These are phyloP conservation scores for Brachirus orientalis DNA, from an alignment of 2,113 vertebrate species.

Conservation along the genomic window DNA sequence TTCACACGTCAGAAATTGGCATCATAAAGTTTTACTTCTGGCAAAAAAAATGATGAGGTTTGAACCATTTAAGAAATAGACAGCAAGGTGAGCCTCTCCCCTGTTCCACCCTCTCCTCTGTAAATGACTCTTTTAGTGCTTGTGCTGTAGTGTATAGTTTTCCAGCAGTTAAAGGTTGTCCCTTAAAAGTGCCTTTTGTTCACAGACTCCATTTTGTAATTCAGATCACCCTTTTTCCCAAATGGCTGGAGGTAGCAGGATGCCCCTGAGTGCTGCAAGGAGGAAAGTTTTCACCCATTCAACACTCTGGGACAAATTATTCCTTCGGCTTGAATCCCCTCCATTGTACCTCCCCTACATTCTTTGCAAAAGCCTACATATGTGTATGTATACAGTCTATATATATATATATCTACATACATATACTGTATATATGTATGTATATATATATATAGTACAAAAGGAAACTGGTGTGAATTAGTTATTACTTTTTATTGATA, in stretches of 20 bases:
- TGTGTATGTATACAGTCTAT: conserved; percentile 54
- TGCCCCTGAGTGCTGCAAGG: conserved; percentile 52
- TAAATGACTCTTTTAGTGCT: conserved; percentile 84
- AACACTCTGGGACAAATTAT: conserved; percentile 46
- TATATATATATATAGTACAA: conserved; percentile 81
- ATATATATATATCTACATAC: conserved; percentile 67
- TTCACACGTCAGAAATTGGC: conserved; percentile 22
- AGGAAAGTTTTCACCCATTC: conserved; percentile 28
- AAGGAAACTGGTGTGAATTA: conserved; percentile 87
- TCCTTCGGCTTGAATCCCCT: conserved; percentile 58
- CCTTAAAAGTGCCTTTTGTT: conserved; percentile 89
- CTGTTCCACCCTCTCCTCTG: conserved; percentile 63
- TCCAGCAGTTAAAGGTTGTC: conserved; percentile 87
- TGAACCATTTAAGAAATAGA: conserved; percentile 55
- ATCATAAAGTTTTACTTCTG: conserved; percentile 33
- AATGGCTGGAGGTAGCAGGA: conserved; percentile 56
- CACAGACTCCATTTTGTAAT: conserved; percentile 85
- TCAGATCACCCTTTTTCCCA: conserved; percentile 67
- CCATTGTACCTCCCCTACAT: conserved; percentile 69
- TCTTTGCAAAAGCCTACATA: conserved; percentile 79
- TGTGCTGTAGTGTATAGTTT: conserved; percentile 84
- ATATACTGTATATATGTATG: conserved; percentile 34
- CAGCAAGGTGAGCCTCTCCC: conserved; percentile 72
- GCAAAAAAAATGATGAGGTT: conserved; percentile 34
- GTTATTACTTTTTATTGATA: conserved; percentile 84